A percentile compares a stretch with the other conserved stretches of the same genome.
Evolutionary conservation across 2,797 vertebrate genomes (phyloP).

Genomic region (Chelonia mydas): DNA sequence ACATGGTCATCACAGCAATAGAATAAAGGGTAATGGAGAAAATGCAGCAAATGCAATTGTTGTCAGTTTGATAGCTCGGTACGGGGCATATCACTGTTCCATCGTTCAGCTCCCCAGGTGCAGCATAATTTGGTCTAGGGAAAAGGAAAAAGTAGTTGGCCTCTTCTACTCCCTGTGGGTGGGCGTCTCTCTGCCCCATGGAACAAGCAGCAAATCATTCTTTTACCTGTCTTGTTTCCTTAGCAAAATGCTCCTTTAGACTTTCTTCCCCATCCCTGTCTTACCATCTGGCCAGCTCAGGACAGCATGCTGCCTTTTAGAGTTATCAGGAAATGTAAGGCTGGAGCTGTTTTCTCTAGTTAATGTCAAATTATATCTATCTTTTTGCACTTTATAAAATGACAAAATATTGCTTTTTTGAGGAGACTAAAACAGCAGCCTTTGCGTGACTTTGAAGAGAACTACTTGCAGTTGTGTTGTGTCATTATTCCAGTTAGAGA

Average conservation of each 20-base stretch:
- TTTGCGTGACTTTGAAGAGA: background rate
- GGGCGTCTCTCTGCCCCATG: background rate
- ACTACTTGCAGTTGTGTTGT: background rate
- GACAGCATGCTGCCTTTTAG: too few relatives aligned
- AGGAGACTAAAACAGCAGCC: background rate
- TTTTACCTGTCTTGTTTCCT: too few relatives aligned
- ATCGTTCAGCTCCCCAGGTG: conserved; percentile 10
- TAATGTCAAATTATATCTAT: background rate
- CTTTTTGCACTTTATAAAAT: background rate
- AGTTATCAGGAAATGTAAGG: background rate
- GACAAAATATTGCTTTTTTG: background rate
- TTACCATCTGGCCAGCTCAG: too few relatives aligned
- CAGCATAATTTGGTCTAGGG: background rate
- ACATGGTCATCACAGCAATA: background rate
- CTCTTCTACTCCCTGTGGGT: too few relatives aligned
- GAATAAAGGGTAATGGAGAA: background rate
- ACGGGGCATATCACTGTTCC: background rate
- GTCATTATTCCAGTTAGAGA: background rate
- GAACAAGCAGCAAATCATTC: background rate
- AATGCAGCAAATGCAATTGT: background rate
- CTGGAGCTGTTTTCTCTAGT: background rate
- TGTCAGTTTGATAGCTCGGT: background rate
- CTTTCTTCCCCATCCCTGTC: too few relatives aligned
- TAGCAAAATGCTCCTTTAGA: too few relatives aligned
- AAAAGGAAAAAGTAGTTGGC: background rate